A percentile compares a stretch with the other conserved stretches of the same genome.
phyloP scores from a whole-genome alignment of 2,113 vertebrate species.

The Crotophaga sulcirostris region DNA sequence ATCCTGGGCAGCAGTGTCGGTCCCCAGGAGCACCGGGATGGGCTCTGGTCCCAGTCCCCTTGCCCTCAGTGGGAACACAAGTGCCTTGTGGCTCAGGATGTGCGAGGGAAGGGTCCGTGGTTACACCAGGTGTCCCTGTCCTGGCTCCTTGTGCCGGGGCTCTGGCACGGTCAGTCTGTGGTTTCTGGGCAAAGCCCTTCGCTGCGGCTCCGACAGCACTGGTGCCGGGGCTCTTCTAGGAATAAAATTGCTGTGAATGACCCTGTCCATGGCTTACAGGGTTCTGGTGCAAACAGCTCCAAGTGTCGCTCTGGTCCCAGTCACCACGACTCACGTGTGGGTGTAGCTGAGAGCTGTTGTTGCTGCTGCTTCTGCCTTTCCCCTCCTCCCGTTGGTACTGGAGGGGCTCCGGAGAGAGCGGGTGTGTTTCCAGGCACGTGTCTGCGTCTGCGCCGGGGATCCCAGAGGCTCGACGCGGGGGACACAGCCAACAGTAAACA shows the following conservation, averaged over 20 bases:
- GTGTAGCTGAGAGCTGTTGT: not conserved
- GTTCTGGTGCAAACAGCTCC: not conserved
- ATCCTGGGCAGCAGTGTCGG: not conserved
- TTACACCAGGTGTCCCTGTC: not conserved
- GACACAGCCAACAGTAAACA: conserved; percentile 33
- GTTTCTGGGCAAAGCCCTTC: not conserved
- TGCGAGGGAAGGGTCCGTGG: rapidly evolving
- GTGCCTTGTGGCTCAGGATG: rapidly evolving
- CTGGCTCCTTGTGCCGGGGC: not conserved
- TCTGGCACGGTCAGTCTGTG: rapidly evolving
- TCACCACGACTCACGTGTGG: not conserved
- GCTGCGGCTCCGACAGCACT: not conserved
- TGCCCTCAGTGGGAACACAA: not conserved
- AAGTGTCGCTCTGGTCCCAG: not conserved
- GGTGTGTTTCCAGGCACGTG: not conserved
- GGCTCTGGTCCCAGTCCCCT: rapidly evolving
- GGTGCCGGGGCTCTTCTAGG: not conserved
- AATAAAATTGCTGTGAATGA: rapidly evolving
- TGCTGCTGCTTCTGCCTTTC: not conserved
- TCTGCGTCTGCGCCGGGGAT: not conserved
- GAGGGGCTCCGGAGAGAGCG: not conserved
- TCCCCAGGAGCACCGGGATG: rapidly evolving
- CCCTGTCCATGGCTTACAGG: rapidly evolving
- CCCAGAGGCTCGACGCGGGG: not conserved
- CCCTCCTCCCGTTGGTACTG: not conserved